phyloP scores from a whole-genome alignment of 2,888 invertebrate species.

The Balanococcus diminutus region DNA sequence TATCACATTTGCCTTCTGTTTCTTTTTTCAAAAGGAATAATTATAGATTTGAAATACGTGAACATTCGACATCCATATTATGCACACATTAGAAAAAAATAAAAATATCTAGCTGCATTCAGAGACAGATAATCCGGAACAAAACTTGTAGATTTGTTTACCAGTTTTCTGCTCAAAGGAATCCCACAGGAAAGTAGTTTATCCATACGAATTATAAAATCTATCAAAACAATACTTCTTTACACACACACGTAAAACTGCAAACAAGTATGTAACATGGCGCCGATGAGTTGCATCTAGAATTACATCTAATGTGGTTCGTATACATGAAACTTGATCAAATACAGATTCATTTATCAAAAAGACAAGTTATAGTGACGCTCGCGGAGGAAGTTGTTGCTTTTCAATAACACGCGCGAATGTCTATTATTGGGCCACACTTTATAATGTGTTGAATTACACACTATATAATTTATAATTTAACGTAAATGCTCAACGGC shows the following conservation, averaged over 20 bases:
- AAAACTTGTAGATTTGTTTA: not conserved
- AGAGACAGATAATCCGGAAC: no score
- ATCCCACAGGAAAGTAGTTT: not conserved
- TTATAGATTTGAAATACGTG: no score
- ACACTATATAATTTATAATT: slow-evolving; percentile 33
- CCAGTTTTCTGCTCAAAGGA: not conserved
- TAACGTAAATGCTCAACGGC: not conserved
- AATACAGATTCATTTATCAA: not conserved
- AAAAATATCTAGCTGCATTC: no score
- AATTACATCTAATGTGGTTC: not conserved
- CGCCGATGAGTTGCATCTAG: slow-evolving; percentile 17
- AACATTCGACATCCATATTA: no score
- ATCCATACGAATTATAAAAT: not conserved
- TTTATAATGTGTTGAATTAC: slow-evolving; percentile 1
- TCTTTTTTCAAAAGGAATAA: no score
- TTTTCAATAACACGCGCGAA: slow-evolving; percentile 20
- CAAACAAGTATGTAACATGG: slow-evolving; percentile 23
- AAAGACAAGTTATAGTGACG: not conserved
- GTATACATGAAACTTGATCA: not conserved
- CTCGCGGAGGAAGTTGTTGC: slow-evolving; percentile 7
- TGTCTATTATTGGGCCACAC: slow-evolving; percentile 18
- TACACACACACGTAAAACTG: not conserved
- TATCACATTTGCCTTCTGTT: no score
- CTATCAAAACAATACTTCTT: slow-evolving; percentile 8
- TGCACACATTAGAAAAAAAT: no score